Conservation (phyloP, 2,888 invertebrate genomes). For the Drosophila stalkeri region DNA sequence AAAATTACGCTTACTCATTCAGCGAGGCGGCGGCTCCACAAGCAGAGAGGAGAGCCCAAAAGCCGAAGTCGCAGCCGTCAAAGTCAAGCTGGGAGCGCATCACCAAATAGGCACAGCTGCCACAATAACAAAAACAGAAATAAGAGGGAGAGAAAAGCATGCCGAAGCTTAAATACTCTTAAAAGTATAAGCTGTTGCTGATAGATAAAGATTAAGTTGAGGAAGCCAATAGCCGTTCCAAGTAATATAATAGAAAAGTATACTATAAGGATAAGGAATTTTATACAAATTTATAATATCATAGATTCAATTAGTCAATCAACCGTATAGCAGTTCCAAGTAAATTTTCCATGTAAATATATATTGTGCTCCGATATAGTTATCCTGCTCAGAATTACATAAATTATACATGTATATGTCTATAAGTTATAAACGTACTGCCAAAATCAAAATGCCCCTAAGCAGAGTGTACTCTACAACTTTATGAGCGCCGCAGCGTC, state of each 20-base stretch:
- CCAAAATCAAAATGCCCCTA: background rate
- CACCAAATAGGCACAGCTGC: slow-evolving; percentile 50
- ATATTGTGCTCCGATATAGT: too few relatives aligned
- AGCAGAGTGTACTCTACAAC: slow-evolving; percentile 16
- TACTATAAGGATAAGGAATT: too few relatives aligned
- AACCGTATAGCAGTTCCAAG: too few relatives aligned
- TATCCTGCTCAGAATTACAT: background rate
- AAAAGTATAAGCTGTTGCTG: background rate
- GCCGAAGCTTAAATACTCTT: slow-evolving; percentile 6
- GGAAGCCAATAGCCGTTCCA: background rate
- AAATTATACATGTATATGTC: background rate
- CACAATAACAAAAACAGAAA: slow-evolving; percentile 26
- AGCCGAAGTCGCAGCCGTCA: slow-evolving; percentile 20
- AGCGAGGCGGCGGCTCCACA: slow-evolving; percentile 50
- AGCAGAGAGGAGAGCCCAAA: slow-evolving; percentile 36
- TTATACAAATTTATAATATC: too few relatives aligned
- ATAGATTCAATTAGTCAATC: too few relatives aligned
- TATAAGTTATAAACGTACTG: background rate
- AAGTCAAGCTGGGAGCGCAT: slow-evolving; percentile 36
- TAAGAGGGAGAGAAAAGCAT: slow-evolving; percentile 11
- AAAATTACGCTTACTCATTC: slow-evolving; percentile 82
- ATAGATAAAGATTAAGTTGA: background rate
- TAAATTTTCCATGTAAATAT: too few relatives aligned
- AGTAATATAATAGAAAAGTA: too few relatives aligned
- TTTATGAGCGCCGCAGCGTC: slow-evolving; percentile 47